Evolutionary conservation across 1,140 invertebrate species (phyloP), one percentile per base, ranked within the genome.

Genomic region (Drosophila carrolli): DNA sequence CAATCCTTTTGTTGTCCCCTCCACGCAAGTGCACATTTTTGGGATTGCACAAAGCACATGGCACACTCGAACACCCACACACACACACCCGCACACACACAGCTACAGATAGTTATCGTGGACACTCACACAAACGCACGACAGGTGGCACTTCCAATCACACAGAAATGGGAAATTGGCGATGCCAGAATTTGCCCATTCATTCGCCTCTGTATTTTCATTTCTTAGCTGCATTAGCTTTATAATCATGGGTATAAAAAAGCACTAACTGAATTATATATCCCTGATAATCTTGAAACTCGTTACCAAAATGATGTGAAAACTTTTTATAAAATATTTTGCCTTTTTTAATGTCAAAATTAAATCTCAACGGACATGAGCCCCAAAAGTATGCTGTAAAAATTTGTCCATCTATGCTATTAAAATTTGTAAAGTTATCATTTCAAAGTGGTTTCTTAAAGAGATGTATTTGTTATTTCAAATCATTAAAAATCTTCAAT

Each of bases 11-110:
- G 57, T 35, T 51, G 48, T 37, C 32, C 32, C 57, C n/a, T 55
- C 32, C 51, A 66, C 56, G 71, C 71, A 80, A 63, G 51, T 79
- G 51, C 65, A 80, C 53, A 81, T 81, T 76, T 76, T 81, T 81
- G 67, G 67, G 54, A 81, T 73, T 48, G 65, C 78, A 66, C 46
- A 53, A 13, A 13, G 32, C 13, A 66, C 46, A 53, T 19, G 14
- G 32, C 13, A 62, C 53, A 43, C 55, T 54, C 46, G 32, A 51
- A 43, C 47, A 54, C 50, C 16, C 29, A 35, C 13, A 50, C 47
- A 41, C 44, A 19, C 35, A 43, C 44, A 53, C n/a, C n/a, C 50
- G 40, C 23, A 51, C 46, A 58, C 35, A 43, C 44, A 53, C 9
- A 60, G 41, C 60, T 37, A 29, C 37, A 44, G 23, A 1, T 16